These are phyloP conservation scores for Alligator mississippiensis DNA, from an alignment of 2,113 vertebrate species.

Conservation along the genomic window DNA sequence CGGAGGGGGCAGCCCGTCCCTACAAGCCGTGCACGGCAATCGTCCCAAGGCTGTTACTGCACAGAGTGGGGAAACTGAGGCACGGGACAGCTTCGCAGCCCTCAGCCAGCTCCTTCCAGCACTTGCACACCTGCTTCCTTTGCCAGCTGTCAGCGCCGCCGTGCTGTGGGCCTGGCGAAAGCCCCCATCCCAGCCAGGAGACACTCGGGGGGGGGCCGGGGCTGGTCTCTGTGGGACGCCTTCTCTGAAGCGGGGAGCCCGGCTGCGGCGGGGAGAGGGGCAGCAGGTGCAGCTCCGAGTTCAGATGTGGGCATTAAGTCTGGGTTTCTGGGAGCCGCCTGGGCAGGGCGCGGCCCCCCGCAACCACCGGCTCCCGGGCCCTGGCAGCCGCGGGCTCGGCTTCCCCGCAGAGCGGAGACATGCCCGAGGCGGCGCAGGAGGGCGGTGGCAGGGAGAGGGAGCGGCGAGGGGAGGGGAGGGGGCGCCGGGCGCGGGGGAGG, in stretches of 20 bases:
- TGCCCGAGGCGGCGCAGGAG: background rate
- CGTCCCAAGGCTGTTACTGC: background rate
- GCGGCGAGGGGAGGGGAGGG: background rate
- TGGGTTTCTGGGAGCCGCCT: too few relatives aligned
- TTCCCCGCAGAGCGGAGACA: accelerated
- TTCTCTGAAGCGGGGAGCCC: background rate
- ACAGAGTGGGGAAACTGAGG: background rate
- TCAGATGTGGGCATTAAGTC: too few relatives aligned
- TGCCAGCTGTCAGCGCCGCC: too few relatives aligned
- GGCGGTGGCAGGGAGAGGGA: background rate
- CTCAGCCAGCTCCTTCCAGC: too few relatives aligned
- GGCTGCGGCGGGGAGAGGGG: background rate
- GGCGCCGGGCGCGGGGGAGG: background rate
- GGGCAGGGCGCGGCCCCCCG: too few relatives aligned
- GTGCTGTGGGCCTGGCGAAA: too few relatives aligned
- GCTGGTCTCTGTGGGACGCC: background rate
- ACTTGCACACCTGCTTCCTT: too few relatives aligned
- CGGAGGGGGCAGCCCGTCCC: background rate
- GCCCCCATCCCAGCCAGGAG: too few relatives aligned
- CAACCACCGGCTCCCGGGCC: too few relatives aligned
- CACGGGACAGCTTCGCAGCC: background rate
- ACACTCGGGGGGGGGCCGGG: background rate
- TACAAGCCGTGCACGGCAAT: too few relatives aligned
- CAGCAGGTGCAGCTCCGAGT: too few relatives aligned
- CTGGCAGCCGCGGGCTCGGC: too few relatives aligned